Evolutionary conservation across 1,140 invertebrate genomes (phyloP), one percentile per base, ranked within the genome.

Genomic region (Belonocnema kinseyi): DNA sequence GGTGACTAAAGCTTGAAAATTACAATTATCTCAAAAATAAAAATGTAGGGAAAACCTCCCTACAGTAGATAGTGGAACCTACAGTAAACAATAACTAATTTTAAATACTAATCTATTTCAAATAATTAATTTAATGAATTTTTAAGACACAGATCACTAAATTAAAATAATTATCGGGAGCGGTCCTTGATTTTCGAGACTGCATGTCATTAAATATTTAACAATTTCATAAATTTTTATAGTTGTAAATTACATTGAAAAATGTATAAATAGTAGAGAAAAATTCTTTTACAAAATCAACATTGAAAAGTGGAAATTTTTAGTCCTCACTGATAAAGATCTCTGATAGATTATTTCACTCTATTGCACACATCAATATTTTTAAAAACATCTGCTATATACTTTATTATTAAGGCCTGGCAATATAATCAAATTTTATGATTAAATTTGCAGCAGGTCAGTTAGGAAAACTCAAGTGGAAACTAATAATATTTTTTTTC

Each of bases 231-330:
- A 66, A 66, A 66, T 8, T 66, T 26, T 14, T 66, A 66, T 61
- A 61, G 16, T 66, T 40, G 61, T 40, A 66, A 61, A 66, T 66
- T 40, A 66, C 61, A 33, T 40, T 66, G 61, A n/a, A 66, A 66
- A 66, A 14, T 66, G 61, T 66, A 66, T 66, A 40, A 66, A 66
- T 66, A 66, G 61, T 66, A 40, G 61, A 10, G 26, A 40, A 66
- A 40, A 66, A 46, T 46, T 10, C 26, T 40, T 40, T 66, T 66
- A 66, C 61, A 66, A 66, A 66, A 66, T 33, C 58, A 61, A 61
- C 61, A 40, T 66, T 33, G 61, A 66, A 66, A 46, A 66, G 14
- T n/a, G 61, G 61, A 16, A 66, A 66, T 66, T 56, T 10, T 10
- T 56, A 56, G 54, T n/a, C 54, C 11, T 13, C 17, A 56, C 54